phyloP scores from a whole-genome alignment of 1,140 invertebrate genomes.

The Camponotus floridanus region DNA sequence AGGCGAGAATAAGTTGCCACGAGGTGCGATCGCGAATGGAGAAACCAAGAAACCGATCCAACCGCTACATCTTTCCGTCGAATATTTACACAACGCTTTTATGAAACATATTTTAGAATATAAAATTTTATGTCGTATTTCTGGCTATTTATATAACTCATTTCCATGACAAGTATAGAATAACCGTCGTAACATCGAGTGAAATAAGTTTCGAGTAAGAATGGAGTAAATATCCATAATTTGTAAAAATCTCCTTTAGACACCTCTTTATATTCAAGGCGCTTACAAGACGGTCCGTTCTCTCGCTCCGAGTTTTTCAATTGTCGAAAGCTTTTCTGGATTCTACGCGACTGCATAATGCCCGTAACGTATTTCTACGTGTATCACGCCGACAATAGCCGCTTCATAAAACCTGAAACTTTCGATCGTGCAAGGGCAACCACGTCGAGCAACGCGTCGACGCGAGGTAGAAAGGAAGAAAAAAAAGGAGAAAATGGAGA shows the following conservation, averaged over 20 bases:
- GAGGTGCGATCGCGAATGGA: slow-evolving; percentile 14
- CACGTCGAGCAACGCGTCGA: slow-evolving; percentile 26
- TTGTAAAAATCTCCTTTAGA: not conserved
- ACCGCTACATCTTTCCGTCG: not conserved
- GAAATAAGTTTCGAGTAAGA: not conserved
- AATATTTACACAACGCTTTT: not conserved
- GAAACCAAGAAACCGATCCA: not conserved
- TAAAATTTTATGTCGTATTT: not conserved
- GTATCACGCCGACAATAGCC: slow-evolving; percentile 56
- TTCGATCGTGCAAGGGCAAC: slow-evolving; percentile 65
- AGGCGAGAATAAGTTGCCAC: slow-evolving; percentile 29
- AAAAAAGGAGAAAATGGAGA: not conserved
- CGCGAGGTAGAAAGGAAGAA: slow-evolving; percentile 22
- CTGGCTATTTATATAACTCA: not conserved
- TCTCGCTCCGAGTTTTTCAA: not conserved
- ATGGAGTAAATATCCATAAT: not conserved
- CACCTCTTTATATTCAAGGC: not conserved
- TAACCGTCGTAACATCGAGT: not conserved
- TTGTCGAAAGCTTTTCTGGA: slow-evolving; percentile 9
- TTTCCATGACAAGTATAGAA: not conserved
- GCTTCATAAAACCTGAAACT: slow-evolving; percentile 63
- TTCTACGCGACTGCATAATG: slow-evolving; percentile 50
- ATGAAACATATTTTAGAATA: not conserved
- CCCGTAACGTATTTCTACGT: slow-evolving; percentile 64
- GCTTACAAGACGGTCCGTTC: not conserved